Conservation (phyloP, 2,113 vertebrate genomes). For the Thryonomys swinderianus region DNA sequence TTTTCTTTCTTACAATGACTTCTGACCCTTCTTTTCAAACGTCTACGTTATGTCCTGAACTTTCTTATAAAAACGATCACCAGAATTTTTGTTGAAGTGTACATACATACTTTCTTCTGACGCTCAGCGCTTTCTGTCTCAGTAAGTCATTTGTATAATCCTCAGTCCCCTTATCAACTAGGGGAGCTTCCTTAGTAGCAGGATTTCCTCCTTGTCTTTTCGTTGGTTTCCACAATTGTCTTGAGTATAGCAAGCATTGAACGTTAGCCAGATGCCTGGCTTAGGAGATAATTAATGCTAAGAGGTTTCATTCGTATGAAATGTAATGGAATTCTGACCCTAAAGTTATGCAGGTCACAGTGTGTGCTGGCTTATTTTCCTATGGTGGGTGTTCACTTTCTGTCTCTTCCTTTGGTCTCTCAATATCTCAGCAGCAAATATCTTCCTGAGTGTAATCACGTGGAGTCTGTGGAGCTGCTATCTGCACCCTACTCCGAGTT, state of each 20-base stretch:
- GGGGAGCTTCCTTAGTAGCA: background rate
- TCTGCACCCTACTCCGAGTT: background rate
- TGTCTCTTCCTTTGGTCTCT: background rate
- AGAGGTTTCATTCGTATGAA: background rate
- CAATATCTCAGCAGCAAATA: background rate
- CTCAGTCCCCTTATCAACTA: background rate
- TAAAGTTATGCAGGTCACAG: background rate
- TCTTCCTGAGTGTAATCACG: background rate
- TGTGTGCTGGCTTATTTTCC: background rate
- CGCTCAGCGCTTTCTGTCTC: background rate
- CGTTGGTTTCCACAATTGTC: background rate
- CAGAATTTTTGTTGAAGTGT: background rate
- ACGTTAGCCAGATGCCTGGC: background rate
- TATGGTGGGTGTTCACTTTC: background rate
- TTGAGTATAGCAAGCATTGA: background rate
- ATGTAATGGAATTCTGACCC: background rate
- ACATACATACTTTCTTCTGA: background rate
- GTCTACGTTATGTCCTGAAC: background rate
- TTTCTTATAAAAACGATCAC: constrained; percentile 8
- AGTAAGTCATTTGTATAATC: background rate
- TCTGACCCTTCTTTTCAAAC: background rate
- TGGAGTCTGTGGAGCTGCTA: background rate
- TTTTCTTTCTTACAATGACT: background rate
- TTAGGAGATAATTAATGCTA: background rate
- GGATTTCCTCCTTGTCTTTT: background rate